Base-by-base conservation (phyloP, 1,140 invertebrate genomes). In the Bombus superbus region DNA sequence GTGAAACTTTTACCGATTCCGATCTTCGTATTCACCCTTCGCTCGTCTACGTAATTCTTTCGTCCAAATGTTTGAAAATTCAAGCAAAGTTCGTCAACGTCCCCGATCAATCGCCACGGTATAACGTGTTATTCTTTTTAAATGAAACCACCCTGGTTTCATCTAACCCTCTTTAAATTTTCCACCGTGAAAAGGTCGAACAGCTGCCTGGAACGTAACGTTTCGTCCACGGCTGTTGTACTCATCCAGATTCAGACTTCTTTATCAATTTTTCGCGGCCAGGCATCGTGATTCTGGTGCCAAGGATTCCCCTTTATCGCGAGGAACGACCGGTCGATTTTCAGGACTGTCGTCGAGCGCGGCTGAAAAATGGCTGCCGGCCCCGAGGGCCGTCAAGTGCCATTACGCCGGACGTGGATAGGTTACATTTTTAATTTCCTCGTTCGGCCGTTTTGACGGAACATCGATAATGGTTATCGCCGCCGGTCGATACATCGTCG, bases 391-490 rank as follows among this genome's bases (percentile, higher is more conserved):
- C 71, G 82, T 91, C 84, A 72, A 85, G 79, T 83, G 78, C 44
- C 68, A 77, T 85, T 83, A 88, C 75, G 22, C 81, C 40, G 62
- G 66, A 84, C 81, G 81, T 38, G 80, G 68, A 82, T 88, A 78
- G 78, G 81, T 86, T 92, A 87, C 81, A 92, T 92, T 92, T 92
- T 92, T 91, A 89, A 91, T 90, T 92, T 85, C 81, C 83, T 88
- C 72, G 83, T 88, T 86, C 85, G 80, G 32, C 25, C 66, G 89
- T 89, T 85, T 83, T 86, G 89, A 90, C 90, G 83, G 88, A 71
- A 90, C 75, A 90, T 89, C 90, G 87, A 89, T 91, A 90, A 89
- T 69, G 76, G 77, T 89, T 88, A 89, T 82, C 86, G 79, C 64
- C 44, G 44, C 42, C 53, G 10, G 8, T 32, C 80, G 77, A 83